These are phyloP conservation scores for Leptodactylus fuscus DNA, from an alignment of 2,113 vertebrate genomes.

Conservation along the genomic window DNA sequence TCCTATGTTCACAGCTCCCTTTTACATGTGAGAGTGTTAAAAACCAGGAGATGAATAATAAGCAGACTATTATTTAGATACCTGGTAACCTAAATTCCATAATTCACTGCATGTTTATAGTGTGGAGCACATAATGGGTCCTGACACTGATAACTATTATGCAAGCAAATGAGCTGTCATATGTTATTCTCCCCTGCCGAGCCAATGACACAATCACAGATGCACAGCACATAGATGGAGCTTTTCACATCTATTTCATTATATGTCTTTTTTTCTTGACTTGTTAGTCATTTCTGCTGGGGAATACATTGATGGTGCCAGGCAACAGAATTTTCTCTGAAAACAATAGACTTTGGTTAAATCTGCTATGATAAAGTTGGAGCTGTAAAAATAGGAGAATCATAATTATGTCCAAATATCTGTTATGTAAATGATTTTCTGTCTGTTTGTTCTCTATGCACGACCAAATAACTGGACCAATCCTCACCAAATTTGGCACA, in stretches of 20 bases:
- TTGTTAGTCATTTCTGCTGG: background rate
- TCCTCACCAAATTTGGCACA: too few relatives aligned
- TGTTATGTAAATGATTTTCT: too few relatives aligned
- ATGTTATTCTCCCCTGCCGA: background rate
- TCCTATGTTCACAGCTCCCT: background rate
- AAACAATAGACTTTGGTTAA: background rate
- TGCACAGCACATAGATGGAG: slow-evolving; percentile 24
- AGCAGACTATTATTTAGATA: background rate
- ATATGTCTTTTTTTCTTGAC: slow-evolving; percentile 12
- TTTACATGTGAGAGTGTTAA: background rate
- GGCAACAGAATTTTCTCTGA: background rate
- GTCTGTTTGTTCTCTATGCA: too few relatives aligned
- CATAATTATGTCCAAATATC: too few relatives aligned
- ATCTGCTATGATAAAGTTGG: too few relatives aligned
- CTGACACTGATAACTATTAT: slow-evolving; percentile 18
- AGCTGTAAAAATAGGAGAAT: too few relatives aligned
- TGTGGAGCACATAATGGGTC: slow-evolving; percentile 21
- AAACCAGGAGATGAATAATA: slow-evolving; percentile 9
- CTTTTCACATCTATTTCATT: background rate
- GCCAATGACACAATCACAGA: slow-evolving; percentile 34
- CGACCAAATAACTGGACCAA: too few relatives aligned
- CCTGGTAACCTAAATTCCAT: background rate
- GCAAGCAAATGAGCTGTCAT: slow-evolving; percentile 42
- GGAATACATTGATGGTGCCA: background rate
- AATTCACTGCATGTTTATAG: slow-evolving; percentile 17